Base-by-base conservation (phyloP, 2,797 vertebrate genomes). In the Aeoliscus strigatus region DNA sequence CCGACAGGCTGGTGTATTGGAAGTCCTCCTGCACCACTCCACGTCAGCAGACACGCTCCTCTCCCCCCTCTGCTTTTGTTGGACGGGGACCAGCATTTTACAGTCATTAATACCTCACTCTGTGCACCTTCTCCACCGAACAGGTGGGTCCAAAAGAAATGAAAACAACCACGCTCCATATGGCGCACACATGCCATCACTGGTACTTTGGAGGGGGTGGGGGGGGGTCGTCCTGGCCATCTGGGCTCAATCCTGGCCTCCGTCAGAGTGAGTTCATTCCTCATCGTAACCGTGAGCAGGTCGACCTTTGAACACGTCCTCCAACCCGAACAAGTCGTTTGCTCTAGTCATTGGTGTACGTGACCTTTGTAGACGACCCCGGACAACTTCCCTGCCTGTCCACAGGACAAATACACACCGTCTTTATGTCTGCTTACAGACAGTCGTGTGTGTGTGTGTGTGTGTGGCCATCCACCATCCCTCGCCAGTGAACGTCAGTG, bases 141-240 rank as follows among this genome's bases (percentile, higher is more conserved):
- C 66, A 60, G 58, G 66, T 75, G 60, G 65, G 58, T 73, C 65
- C 58, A 51, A 40, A 51, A 56, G 52, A 45, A 52, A 30, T 39
- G 46, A 66, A 70, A 67, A 77, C 65, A 73, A 61, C 47, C 57
- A 60, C 51, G 29, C 44, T 75, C 71, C 83, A 77, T 75, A 70
- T 77, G 79, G 75, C 39, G 27, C 43, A 24, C 27, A 46, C 8
- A 7, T 72, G 70, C 70, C 49, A 43, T 67, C 68, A 54, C 79
- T 77, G 68, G 68, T 72, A 48, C 63, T 55, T 48, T 61, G 17
- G n/a, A n/a, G n/a, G n/a, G n/a, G 27, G 29, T 32, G 27, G 29
- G 39, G 44, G 39, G 37, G 38, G 47, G 49, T 21, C 37, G 49
- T 51, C 29, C 8, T 9, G 30, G 61, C 71, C 79, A 80, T 83